These are phyloP conservation scores for Bombus sylvicola DNA, from an alignment of 1,140 invertebrate species.

Conservation along the genomic window DNA sequence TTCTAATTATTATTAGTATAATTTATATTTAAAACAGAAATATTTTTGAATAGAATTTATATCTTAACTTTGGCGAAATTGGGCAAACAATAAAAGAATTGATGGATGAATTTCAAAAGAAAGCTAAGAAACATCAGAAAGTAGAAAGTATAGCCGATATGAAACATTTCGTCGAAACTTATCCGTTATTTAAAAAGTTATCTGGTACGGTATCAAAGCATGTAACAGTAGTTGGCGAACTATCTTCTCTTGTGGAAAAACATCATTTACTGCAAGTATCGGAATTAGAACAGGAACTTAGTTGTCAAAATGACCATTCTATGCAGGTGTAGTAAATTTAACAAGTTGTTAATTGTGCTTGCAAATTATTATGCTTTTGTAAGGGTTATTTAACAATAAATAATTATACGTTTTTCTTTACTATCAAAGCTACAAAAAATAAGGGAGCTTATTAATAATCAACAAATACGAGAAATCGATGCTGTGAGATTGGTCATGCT, in stretches of 20 bases:
- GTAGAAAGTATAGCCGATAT: conserved; percentile 99
- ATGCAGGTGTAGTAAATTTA: conserved; percentile 85
- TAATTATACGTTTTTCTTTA: conserved; percentile 42
- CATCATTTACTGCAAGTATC: conserved; percentile 95
- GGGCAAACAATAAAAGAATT: conserved; percentile 97
- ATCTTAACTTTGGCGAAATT: conserved; percentile 98
- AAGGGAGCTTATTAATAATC: conserved; percentile 87
- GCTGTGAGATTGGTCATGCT: conserved; percentile 94
- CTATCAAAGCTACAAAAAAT: conserved; percentile 85
- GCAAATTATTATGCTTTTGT: not conserved
- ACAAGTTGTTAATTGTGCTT: not conserved
- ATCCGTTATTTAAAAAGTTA: conserved; percentile 99
- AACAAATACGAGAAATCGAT: conserved; percentile 90
- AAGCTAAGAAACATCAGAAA: conserved; percentile 97
- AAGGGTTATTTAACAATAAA: not conserved
- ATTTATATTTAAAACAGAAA: conserved; percentile 23
- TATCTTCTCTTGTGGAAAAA: conserved; percentile 92
- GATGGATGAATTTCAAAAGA: conserved; percentile 98
- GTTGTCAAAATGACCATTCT: conserved; percentile 96
- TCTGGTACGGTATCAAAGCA: conserved; percentile 99
- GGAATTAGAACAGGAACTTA: conserved; percentile 98
- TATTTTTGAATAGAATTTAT: conserved; percentile 90
- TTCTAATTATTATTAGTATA: conserved; percentile 14
- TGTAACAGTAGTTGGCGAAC: conserved; percentile 96
- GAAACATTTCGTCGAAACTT: conserved; percentile 99